These are phyloP conservation scores for Apocheima hispidaria DNA, from an alignment of 2,888 invertebrate genomes.

Conservation along the genomic window DNA sequence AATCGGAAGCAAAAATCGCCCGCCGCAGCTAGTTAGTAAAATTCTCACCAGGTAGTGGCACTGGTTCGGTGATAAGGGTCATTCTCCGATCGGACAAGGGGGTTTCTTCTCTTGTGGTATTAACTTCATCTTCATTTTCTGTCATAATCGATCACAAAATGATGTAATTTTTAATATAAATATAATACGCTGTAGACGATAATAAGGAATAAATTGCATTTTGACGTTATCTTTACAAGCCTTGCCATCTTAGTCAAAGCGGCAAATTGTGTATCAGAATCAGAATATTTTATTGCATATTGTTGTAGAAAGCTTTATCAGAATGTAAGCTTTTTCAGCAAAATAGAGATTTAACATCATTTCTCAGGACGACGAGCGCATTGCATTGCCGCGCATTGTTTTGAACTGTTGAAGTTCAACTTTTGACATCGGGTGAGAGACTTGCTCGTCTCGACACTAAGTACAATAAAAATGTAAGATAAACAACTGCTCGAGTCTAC, in stretches of 20 bases:
- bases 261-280: no score
- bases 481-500: not conserved
- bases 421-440: no score
- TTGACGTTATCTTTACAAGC: not conserved
- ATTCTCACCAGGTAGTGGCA: conserved; percentile 54
- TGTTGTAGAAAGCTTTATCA: no score
- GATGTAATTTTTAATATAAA: not conserved
- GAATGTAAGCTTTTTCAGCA: not conserved
- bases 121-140: conserved; percentile 57
- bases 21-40: not conserved
- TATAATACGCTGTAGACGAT: no score
- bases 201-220: no score
- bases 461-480: no score
- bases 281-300: no score
- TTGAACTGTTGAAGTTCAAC: no score
- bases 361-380: no score
- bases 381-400: no score
- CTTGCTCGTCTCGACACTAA: no score
- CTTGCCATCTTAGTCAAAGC: not conserved
- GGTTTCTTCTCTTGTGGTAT: conserved; percentile 65
- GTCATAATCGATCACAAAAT: conserved; percentile 35
- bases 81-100: conserved; percentile 74
- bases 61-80: conserved; percentile 73
- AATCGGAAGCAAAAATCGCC: not conserved
- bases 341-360: no score